Base-by-base conservation (phyloP, 2,113 vertebrate genomes). In the Pelobates fuscus region DNA sequence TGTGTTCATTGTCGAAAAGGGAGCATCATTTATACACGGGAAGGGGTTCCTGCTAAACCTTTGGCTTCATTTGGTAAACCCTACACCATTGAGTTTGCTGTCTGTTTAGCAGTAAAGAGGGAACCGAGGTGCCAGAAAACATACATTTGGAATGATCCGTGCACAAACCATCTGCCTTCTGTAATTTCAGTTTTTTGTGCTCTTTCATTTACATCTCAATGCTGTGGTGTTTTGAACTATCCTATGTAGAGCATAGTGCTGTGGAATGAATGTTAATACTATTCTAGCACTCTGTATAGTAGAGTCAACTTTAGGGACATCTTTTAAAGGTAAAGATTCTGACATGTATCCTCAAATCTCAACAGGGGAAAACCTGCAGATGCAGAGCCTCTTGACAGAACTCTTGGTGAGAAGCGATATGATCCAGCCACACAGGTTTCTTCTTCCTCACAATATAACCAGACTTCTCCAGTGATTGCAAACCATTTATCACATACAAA, bases 401-500 rank as follows among this genome's bases (percentile, higher is more conserved):
- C 93, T n/a, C 92, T 91, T 72, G 90, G 87, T 60, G 97, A 99
- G 64, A 98, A 96, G 72, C 89, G 93, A 80, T 96, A 93, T 12
- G 96, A 98, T 25, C 85, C 92, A 0, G 26, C 89, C 54, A 85
- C 92, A 70, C 90, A 89, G 67, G 88, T 94, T 69, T 93, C 92
- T 30, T 90, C 93, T 1, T 88, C 90, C 2, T 86, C 93, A 1
- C 95, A 94, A 83, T 96, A 96, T 8, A 89, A 88, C 1, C 93
- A 93, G 0, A 84, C 89, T 0, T 11, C 78, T 52, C 90, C 84
- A 69, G 84, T 88, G 0, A 43, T 79, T 4, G 74, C 91, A 0
- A 86, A 81, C 25, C 84, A 94, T 0, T 91, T 89, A 66, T 79
- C 88, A 4, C 94, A 95, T 67, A 86, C 94, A 76, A 98, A 95